Percentiles rank a stretch among this genome's conserved stretches.
These are phyloP conservation scores for Benitochromis conjunctus DNA, from an alignment of 2,113 vertebrate species.

Conservation along the genomic window DNA sequence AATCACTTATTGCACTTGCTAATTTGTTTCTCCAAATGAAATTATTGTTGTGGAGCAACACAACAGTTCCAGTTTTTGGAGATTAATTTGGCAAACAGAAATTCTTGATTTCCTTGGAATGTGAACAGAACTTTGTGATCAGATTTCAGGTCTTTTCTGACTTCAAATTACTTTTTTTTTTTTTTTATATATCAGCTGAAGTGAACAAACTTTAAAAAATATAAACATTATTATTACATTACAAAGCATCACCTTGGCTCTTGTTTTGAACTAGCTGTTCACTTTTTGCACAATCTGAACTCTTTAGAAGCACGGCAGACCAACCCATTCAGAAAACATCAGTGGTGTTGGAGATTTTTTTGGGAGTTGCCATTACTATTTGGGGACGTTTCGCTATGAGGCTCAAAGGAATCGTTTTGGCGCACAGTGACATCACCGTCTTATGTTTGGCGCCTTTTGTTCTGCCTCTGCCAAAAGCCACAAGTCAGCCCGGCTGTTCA, in stretches of 20 bases:
- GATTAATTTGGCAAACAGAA: background rate
- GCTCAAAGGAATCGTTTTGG: background rate
- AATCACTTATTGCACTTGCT: background rate
- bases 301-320: background rate
- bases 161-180: background rate
- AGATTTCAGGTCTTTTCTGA: background rate
- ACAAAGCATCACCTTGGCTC: background rate
- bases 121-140: background rate
- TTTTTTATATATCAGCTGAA: background rate
- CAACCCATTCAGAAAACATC: background rate
- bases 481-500: background rate
- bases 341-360: background rate
- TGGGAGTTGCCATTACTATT: background rate
- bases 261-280: background rate
- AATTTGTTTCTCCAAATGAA: background rate
- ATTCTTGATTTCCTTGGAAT: too few species aligned
- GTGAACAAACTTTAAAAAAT: background rate
- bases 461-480: background rate
- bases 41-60: background rate
- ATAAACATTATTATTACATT: background rate
- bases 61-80: background rate
- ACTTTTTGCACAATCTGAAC: fast-evolving
- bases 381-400: background rate
- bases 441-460: background rate
- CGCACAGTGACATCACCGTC: background rate